Percentiles rank a stretch among this genome's conserved stretches.
Evolutionary conservation across 1,140 invertebrate genomes (phyloP).

Genomic region (Teleopsis dalmanni): DNA sequence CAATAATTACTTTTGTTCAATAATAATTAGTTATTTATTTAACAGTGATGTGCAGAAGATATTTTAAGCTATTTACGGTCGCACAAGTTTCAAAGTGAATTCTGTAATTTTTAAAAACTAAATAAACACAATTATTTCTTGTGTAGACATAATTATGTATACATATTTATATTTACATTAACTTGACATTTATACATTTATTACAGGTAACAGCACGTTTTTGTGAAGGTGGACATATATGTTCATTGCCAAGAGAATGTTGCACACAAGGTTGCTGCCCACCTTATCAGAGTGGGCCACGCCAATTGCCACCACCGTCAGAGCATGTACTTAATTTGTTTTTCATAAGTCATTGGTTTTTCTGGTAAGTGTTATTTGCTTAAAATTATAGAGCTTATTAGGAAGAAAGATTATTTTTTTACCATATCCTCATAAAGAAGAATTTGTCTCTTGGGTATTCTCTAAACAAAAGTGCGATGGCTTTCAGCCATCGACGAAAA

Average conservation of each 20-base stretch:
- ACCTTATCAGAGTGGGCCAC: conserved; percentile 47
- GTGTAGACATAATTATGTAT: too few relatives aligned
- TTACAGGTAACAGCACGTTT: conserved; percentile 36
- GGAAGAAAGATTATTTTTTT: neutral
- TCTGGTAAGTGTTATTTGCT: conserved; percentile 33
- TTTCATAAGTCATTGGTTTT: conserved; percentile 50
- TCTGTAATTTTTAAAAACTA: too few relatives aligned
- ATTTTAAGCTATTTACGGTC: too few relatives aligned
- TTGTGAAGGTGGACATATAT: conserved; percentile 52
- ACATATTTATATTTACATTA: neutral
- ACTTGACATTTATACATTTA: neutral
- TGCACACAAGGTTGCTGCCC: conserved; percentile 67
- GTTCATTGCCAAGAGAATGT: conserved; percentile 62
- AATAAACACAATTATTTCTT: too few relatives aligned
- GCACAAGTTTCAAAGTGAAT: too few relatives aligned
- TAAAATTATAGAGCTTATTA: neutral
- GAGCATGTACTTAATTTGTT: conserved; percentile 46
- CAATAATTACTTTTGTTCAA: too few relatives aligned
- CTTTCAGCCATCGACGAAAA: too few relatives aligned
- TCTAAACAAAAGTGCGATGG: too few relatives aligned
- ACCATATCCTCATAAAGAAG: too few relatives aligned
- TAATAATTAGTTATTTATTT: too few relatives aligned
- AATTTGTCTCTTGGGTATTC: too few relatives aligned
- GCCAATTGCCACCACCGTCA: conserved; percentile 44
- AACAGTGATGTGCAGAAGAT: too few relatives aligned